Conservation (phyloP, 2,797 vertebrate genomes). For the Sebastes nivosus region DNA sequence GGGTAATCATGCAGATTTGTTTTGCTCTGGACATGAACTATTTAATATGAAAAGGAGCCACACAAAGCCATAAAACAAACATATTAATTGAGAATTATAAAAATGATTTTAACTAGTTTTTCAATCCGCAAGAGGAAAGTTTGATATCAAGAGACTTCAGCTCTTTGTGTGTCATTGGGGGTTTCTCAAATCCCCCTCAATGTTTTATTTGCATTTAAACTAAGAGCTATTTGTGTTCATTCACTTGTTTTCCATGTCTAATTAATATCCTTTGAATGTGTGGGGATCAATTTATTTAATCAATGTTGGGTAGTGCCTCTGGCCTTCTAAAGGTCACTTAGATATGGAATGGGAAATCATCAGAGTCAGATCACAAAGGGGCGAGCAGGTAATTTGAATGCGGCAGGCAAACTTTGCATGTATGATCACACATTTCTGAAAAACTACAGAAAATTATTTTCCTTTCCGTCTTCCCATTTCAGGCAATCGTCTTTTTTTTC, state of each 20-base stretch:
- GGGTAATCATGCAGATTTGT: conserved; percentile 48
- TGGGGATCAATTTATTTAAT: conserved; percentile 85
- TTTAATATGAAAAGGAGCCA: background rate
- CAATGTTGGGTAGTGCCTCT: conserved; percentile 81
- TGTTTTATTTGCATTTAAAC: conserved; percentile 79
- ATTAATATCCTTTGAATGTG: conserved; percentile 85
- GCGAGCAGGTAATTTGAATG: conserved; percentile 72
- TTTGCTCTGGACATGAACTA: conserved; percentile 25
- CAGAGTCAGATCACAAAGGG: conserved; percentile 72
- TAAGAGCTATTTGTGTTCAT: conserved; percentile 82
- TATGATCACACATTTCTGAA: conserved; percentile 67
- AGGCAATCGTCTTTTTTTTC: conserved; percentile 45
- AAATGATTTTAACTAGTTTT: background rate
- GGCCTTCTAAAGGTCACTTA: conserved; percentile 84
- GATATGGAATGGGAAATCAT: conserved; percentile 83
- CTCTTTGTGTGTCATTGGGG: conserved; percentile 16
- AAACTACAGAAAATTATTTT: conserved; percentile 61
- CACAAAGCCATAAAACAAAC: conserved; percentile 1
- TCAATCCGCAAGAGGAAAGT: background rate
- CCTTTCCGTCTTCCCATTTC: conserved; percentile 44
- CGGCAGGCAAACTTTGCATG: conserved; percentile 75
- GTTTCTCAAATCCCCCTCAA: conserved; percentile 39
- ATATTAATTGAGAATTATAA: background rate
- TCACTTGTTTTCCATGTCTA: conserved; percentile 84
- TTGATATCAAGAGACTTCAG: conserved; percentile 19